These are phyloP conservation scores for Neosilurus hyrtlii DNA, from an alignment of 2,797 vertebrate species.

Conservation along the genomic window DNA sequence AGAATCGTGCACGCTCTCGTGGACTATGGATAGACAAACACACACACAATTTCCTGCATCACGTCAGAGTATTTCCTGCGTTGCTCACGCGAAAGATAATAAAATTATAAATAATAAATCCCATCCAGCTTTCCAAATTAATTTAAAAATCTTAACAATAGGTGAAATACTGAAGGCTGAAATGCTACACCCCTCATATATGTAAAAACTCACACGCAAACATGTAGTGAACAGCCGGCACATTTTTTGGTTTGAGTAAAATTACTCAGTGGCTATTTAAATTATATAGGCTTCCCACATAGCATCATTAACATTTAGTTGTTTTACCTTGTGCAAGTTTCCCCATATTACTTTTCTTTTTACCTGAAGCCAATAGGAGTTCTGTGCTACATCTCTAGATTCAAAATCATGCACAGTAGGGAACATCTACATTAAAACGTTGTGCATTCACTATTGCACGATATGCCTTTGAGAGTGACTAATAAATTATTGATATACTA, in stretches of 20 bases:
- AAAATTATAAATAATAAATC: no score
- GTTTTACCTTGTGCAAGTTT: background rate
- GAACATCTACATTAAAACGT: background rate
- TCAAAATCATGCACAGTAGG: background rate
- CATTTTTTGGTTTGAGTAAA: background rate
- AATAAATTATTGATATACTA: background rate
- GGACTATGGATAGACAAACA: no score
- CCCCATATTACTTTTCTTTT: background rate
- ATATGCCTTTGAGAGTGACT: background rate
- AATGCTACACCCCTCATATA: background rate
- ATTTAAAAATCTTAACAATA: no score
- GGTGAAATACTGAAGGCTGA: background rate
- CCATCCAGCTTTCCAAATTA: no score
- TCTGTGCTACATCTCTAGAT: background rate
- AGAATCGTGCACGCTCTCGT: no score
- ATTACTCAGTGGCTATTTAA: background rate
- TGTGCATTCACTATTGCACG: background rate
- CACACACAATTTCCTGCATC: no score
- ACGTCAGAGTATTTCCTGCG: no score
- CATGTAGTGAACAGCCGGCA: background rate
- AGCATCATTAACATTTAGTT: background rate
- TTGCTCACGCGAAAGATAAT: no score
- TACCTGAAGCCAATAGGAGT: background rate
- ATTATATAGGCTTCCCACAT: background rate
- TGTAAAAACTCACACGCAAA: background rate